Percentiles rank a stretch among this genome's conserved stretches.
These are phyloP conservation scores for Melanitta fusca DNA, from an alignment of 2,797 vertebrate genomes.

Conservation along the genomic window DNA sequence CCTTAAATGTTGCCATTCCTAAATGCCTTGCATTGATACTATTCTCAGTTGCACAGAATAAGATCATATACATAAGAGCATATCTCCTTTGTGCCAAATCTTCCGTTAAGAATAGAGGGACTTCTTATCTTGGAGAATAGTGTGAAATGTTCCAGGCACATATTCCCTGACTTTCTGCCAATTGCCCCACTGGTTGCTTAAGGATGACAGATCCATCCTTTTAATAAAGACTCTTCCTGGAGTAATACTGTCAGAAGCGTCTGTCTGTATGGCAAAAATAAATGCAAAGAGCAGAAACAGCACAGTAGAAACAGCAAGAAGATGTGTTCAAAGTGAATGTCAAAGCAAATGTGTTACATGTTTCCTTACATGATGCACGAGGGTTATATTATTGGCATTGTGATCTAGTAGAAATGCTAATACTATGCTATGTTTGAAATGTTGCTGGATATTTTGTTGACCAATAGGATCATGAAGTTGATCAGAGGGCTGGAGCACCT, in stretches of 20 bases:
- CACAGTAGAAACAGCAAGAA: neutral
- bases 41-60: neutral
- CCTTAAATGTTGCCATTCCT: neutral
- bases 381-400: neutral
- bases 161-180: too few species aligned
- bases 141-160: neutral
- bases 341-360: neutral
- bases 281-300: neutral
- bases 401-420: neutral
- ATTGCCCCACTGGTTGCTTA: neutral
- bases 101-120: neutral
- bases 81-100: neutral
- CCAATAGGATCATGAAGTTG: too few species aligned
- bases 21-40: neutral
- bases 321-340: neutral
- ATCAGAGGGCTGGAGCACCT: too few species aligned
- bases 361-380: neutral
- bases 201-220: neutral
- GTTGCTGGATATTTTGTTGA: neutral
- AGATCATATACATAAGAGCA: neutral
- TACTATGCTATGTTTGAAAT: neutral
- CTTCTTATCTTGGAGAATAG: neutral
- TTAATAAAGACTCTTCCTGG: neutral
- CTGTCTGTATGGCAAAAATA: neutral
- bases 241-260: neutral